Base-by-base conservation (phyloP, 1,140 invertebrate species). In the Cepaea nemoralis region DNA sequence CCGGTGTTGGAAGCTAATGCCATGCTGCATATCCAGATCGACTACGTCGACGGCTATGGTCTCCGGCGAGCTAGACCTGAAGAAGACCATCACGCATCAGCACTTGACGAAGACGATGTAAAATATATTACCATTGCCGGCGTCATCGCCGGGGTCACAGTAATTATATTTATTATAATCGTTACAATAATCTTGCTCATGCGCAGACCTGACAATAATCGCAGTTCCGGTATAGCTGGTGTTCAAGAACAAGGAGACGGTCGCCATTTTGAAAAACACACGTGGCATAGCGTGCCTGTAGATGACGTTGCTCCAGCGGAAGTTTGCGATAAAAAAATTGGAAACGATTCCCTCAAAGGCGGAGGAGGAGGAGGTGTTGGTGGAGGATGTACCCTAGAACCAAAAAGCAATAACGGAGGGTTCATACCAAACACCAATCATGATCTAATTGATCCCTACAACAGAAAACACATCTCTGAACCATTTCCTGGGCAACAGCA, bases 121-220 rank as follows among this genome's bases (percentile, higher is more conserved):
- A 87, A 84, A 67, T 86, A 87, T 40, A 96, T 88, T 0, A 96
- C 96, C 35, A 96, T 99, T 1, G 95, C 95, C 87, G 95, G 99
- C 66, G 94, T 96, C 86, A 94, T 99, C n/a, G 93, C 95, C 22
- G 97, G 99, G 89, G 94, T 95, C 0, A 99, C 99, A 88, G 97
- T 99, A 90, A 97, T 98, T 90, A 91, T 95, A 0, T 98, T 98
- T 0, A 91, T 94, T 12, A 97, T 98, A 63, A 85, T 86, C 40
- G 84, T 84, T 24, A 84, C 87, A 31, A 83, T 86, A 12, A 86
- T 88, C 40, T 73, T 86, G n/a, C 66, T 86, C 14, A 79, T 85
- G 14, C 81, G 86, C n/a, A 66, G 84, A 3, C 81, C 83, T 14
- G 83, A 85, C 50, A 42, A 75, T 14, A 78, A 78, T 27, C 80